Conservation (phyloP, 2,888 invertebrate species). For the Ichneumoninae sp. region DNA sequence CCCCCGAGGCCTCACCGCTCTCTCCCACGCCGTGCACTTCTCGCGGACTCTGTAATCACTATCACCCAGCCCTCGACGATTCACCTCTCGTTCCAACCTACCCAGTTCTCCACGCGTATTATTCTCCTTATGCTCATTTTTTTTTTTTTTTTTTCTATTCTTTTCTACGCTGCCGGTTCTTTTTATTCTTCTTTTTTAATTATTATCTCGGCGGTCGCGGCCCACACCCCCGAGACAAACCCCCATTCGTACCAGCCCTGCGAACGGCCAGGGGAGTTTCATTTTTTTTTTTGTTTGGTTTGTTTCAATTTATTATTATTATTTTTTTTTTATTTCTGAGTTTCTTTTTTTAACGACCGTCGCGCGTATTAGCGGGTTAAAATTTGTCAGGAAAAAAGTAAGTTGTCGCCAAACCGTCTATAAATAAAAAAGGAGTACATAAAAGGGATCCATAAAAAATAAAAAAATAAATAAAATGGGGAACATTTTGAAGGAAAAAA, state of each 20-base stretch:
- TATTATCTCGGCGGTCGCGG: constrained; percentile 28
- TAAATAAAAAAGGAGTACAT: too few relatives aligned
- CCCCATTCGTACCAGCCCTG: constrained; percentile 4
- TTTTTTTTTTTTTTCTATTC: constrained; percentile 34
- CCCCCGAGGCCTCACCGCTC: constrained; percentile 68
- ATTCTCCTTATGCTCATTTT: constrained; percentile 72
- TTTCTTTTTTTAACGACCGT: constrained; percentile 35
- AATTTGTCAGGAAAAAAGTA: too few relatives aligned
- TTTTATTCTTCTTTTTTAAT: not conserved
- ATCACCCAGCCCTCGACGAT: constrained; percentile 80
- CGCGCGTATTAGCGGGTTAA: constrained; percentile 38
- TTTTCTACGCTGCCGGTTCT: not conserved
- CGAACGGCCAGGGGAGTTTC: constrained; percentile 51
- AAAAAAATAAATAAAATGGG: too few relatives aligned
- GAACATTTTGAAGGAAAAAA: too few relatives aligned
- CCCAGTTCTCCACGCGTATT: constrained; percentile 59
- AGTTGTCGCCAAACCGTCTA: too few relatives aligned
- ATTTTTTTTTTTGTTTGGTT: not conserved
- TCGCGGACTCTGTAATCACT: constrained; percentile 78
- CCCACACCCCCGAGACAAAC: constrained; percentile 18
- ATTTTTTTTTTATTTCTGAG: constrained; percentile 7
- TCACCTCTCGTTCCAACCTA: constrained; percentile 67
- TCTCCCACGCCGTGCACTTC: constrained; percentile 59
- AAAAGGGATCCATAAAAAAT: too few relatives aligned
- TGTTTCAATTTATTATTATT: constrained; percentile 18